Percentiles rank a stretch among this genome's conserved stretches.
Conservation (phyloP, 2,888 invertebrate species). For the Heliothis peltigera region DNA sequence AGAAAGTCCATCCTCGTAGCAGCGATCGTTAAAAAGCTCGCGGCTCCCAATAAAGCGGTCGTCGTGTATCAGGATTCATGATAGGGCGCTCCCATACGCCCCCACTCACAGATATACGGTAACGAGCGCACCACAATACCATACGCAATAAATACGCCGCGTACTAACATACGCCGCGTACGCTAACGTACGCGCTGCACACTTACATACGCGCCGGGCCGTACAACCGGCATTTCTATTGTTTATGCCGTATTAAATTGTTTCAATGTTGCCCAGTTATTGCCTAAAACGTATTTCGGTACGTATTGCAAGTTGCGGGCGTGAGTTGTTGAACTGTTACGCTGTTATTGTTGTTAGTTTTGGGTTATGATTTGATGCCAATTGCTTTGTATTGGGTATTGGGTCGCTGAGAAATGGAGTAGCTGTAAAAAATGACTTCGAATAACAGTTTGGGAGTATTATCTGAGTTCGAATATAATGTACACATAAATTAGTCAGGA, state of each 20-base stretch:
- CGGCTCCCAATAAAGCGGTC: constrained; percentile 78
- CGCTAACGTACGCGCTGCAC: constrained; percentile 78
- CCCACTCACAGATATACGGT: constrained; percentile 87
- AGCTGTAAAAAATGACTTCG: constrained; percentile 39
- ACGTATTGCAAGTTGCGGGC: constrained; percentile 83
- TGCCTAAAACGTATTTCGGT: constrained; percentile 88
- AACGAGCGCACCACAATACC: constrained; percentile 88
- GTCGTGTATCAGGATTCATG: constrained; percentile 88
- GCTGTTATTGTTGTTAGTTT: constrained; percentile 72
- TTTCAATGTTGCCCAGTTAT: constrained; percentile 88
- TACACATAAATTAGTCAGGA: background rate
- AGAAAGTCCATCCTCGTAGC: constrained; percentile 61
- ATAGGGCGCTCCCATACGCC: constrained; percentile 84
- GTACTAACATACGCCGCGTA: constrained; percentile 82
- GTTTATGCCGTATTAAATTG: constrained; percentile 89
- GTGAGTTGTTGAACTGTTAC: constrained; percentile 75
- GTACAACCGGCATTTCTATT: constrained; percentile 86
- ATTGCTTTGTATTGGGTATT: constrained; percentile 51
- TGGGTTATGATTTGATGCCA: constrained; percentile 65
- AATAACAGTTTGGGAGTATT: background rate
- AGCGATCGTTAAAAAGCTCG: constrained; percentile 71
- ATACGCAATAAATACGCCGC: constrained; percentile 87
- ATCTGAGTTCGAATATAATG: background rate
- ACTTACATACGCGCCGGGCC: constrained; percentile 66
- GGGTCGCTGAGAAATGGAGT: constrained; percentile 38